Evolutionary conservation across 2,113 vertebrate species (phyloP).

Genomic region (Procavia capensis): DNA sequence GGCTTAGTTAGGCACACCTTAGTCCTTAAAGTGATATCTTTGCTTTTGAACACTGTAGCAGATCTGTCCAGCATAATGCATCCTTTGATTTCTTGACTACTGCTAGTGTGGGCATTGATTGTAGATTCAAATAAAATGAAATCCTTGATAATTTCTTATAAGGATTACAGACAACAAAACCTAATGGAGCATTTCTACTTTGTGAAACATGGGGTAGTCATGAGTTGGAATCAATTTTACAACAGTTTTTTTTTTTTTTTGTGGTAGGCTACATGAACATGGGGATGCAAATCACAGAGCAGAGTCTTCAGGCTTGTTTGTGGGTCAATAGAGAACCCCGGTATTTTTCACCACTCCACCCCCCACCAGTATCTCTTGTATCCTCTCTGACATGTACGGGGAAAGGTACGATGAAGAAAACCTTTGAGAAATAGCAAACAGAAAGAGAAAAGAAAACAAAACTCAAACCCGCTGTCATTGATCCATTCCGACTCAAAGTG

Average conservation of each 20-base stretch:
- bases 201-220: not conserved
- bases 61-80: too few species aligned
- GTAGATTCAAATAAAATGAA: too few species aligned
- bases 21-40: too few species aligned
- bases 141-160: too few species aligned
- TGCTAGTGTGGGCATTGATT: too few species aligned
- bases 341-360: not conserved
- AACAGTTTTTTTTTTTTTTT: not conserved
- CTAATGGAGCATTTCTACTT: not conserved
- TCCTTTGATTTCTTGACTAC: too few species aligned
- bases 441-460: too few species aligned
- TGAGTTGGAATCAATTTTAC: not conserved
- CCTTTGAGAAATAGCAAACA: not conserved
- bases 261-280: not conserved
- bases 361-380: not conserved
- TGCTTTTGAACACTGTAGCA: too few species aligned
- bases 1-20: too few species aligned
- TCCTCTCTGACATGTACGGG: not conserved
- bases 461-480: too few species aligned
- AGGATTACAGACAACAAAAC: not conserved
- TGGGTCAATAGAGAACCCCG: not conserved
- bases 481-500: too few species aligned
- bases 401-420: slow-evolving; percentile 8
- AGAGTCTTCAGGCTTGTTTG: not conserved
- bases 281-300: not conserved